phyloP scores from a whole-genome alignment of 2,113 vertebrate species.

The Antechinus stuartii region DNA sequence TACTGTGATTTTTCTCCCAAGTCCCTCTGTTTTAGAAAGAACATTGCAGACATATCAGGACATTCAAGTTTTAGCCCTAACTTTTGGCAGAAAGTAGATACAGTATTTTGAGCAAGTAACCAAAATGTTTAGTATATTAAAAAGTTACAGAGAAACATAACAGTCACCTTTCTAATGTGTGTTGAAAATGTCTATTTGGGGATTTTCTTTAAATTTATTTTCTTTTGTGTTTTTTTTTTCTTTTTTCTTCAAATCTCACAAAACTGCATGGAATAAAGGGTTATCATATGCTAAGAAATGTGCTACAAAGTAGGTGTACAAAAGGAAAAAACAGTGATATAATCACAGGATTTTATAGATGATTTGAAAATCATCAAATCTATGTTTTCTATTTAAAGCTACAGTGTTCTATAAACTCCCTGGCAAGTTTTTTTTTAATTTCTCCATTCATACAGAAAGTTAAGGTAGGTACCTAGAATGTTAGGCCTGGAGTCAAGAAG shows the following conservation, averaged over 20 bases:
- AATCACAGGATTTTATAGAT: background rate
- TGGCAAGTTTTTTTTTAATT: background rate
- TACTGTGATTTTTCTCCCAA: slow-evolving; percentile 4
- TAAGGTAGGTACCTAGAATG: background rate
- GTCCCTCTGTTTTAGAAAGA: background rate
- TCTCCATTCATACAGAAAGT: background rate
- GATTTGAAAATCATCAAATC: background rate
- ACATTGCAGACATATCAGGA: background rate
- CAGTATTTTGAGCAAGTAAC: background rate
- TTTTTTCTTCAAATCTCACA: background rate
- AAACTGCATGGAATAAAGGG: background rate
- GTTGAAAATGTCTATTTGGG: background rate
- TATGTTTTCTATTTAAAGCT: background rate
- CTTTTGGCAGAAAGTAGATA: background rate
- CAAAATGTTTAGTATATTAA: background rate
- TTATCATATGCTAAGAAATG: background rate
- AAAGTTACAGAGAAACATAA: background rate
- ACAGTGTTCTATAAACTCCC: background rate
- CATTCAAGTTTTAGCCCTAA: background rate
- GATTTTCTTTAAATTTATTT: background rate
- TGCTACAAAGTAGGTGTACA: background rate
- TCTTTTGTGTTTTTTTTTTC: background rate
- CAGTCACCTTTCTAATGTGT: background rate
- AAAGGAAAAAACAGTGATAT: background rate
- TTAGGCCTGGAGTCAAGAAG: background rate